Percentiles rank a stretch among this genome's conserved stretches.
These are phyloP conservation scores for Daboia siamensis DNA, from an alignment of 2,113 vertebrate species.

Conservation along the genomic window DNA sequence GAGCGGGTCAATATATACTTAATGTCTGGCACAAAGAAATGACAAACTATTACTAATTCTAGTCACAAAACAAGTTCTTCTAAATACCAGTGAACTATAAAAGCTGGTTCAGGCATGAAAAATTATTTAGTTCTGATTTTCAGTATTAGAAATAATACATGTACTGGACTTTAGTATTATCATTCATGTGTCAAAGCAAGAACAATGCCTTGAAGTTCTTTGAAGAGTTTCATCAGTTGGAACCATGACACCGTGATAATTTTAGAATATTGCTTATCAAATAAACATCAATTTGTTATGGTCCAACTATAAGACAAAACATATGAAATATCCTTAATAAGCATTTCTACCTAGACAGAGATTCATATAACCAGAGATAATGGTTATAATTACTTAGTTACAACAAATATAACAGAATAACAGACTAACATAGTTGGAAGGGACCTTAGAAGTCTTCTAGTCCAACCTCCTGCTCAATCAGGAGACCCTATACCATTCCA, in stretches of 20 bases:
- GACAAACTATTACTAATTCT: constrained; percentile 25
- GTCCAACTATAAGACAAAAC: background rate
- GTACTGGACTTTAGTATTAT: background rate
- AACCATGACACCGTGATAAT: background rate
- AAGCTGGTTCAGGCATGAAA: constrained; percentile 33
- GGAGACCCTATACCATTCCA: background rate
- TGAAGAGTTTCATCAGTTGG: too few species aligned
- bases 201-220: too few species aligned
- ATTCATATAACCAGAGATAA: background rate
- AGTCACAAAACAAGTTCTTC: constrained; percentile 8
- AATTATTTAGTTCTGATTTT: background rate
- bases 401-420: background rate
- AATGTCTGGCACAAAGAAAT: constrained; percentile 33
- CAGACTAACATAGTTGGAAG: background rate
- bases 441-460: background rate
- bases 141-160: background rate
- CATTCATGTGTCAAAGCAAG: too few species aligned
- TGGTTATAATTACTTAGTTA: background rate
- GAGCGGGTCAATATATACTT: background rate
- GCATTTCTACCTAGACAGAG: background rate
- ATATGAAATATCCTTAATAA: background rate
- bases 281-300: background rate
- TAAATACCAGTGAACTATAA: constrained; percentile 1
- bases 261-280: background rate
- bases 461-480: background rate